Evolutionary conservation across 2,888 invertebrate genomes (phyloP).

Genomic region (Amphipoea lucens): DNA sequence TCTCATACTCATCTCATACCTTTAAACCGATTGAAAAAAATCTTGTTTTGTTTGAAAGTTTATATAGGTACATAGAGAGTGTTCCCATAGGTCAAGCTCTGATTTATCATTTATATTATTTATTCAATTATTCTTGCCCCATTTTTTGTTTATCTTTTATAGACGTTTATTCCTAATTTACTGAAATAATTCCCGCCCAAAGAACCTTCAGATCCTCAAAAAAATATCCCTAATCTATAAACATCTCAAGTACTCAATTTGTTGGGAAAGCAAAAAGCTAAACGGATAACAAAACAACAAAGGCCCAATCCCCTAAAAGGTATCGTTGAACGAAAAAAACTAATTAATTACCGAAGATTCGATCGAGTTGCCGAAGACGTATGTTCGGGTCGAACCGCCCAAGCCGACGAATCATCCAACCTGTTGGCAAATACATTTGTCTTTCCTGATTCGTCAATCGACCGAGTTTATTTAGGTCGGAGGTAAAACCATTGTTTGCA

Average conservation of each 20-base stretch:
- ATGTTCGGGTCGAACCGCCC: constrained; percentile 48
- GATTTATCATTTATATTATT: too few relatives aligned
- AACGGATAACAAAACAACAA: constrained; percentile 55
- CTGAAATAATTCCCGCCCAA: not conserved
- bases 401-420: constrained; percentile 73
- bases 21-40: too few relatives aligned
- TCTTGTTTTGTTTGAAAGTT: too few relatives aligned
- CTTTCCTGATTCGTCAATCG: constrained; percentile 63
- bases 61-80: too few relatives aligned
- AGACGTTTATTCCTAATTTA: constrained; percentile 13
- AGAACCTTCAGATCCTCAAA: not conserved
- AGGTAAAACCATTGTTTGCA: constrained; percentile 58
- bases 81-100: too few relatives aligned
- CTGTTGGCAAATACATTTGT: constrained; percentile 70
- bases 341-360: constrained; percentile 77
- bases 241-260: constrained; percentile 61
- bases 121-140: not conserved
- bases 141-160: not conserved
- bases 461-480: constrained; percentile 75
- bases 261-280: constrained; percentile 54
- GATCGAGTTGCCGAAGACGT: constrained; percentile 69
- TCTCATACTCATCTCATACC: too few relatives aligned
- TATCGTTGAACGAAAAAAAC: constrained; percentile 65
- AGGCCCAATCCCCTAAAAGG: constrained; percentile 58
- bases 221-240: constrained; percentile 41